These are phyloP conservation scores for Ganaspis sp. DNA, from an alignment of 1,140 invertebrate genomes.

Conservation along the genomic window DNA sequence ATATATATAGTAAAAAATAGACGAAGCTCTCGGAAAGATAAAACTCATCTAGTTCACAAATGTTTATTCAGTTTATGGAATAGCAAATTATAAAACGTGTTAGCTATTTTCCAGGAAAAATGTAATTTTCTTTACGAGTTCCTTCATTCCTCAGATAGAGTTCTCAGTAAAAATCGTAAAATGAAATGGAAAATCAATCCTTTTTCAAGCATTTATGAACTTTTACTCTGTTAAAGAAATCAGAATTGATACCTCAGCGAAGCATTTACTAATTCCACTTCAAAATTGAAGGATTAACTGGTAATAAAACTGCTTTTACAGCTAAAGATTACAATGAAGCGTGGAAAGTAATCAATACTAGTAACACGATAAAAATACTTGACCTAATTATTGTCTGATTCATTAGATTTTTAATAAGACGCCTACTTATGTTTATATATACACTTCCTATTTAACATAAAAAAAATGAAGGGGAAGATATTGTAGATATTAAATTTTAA, in stretches of 20 bases:
- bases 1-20: neutral
- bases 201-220: neutral
- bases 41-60: neutral
- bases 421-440: neutral
- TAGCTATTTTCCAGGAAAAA: conserved; percentile 1
- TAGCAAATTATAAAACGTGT: conserved; percentile 1
- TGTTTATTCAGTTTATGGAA: conserved; percentile 9
- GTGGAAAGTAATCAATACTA: neutral
- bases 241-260: too few relatives aligned
- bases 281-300: too few relatives aligned
- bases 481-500: too few relatives aligned
- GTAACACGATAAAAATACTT: neutral
- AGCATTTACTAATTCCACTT: too few relatives aligned
- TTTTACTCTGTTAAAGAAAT: too few relatives aligned
- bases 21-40: neutral
- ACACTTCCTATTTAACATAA: neutral
- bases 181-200: conserved; percentile 5
- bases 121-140: neutral
- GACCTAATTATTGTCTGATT: neutral
- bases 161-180: conserved; percentile 3
- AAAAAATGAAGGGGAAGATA: too few relatives aligned
- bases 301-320: too few relatives aligned
- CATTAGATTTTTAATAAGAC: neutral
- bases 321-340: too few relatives aligned
- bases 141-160: neutral